Base-by-base conservation (phyloP, 2,888 invertebrate species). In the Sussaba pulchella region DNA sequence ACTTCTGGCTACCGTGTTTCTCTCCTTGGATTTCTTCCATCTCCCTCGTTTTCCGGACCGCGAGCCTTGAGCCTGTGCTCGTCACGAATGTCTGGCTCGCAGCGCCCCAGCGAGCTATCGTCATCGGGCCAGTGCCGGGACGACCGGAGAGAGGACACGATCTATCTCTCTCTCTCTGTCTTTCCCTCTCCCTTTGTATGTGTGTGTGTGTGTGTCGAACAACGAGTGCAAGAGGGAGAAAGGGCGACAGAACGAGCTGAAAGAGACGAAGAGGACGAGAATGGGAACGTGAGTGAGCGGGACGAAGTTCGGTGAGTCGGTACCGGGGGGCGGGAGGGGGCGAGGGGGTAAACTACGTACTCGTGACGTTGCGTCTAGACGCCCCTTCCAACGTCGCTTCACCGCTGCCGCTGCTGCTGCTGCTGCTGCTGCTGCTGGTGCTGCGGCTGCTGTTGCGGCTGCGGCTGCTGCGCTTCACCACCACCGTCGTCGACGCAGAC, bases 331-430 rank as follows among this genome's bases (percentile, higher is more conserved):
- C 31, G 31, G 31, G 31, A 6, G 31, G 6, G 31, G 31, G 31
- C 4, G 31, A 52, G 78, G 76, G 73, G 83, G 77, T 73, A 84
- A 84, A 84, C 82, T 83, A 89, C 88, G 90, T 90, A 90, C 90
- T 90, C 89, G 90, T 91, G 91, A 91, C 91, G 90, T 91, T 90
- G 90, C 90, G 91, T 91, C 91, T 91, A 91, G 91, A 91, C 91
- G 89, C 91, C 91, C 90, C 91, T 88, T 90, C 91, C 88, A 91
- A 86, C 87, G 83, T 78, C 82, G 59, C 76, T 78, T 80, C 78
- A 73, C 80, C 83, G 71, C 78, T 54, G 69, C 82, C 78, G 31
- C 57, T 36, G 57, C 31, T 63, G 17, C 26, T 69, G 63, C 64
- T 47, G 36, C 69, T 66, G 10, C 63, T 50, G 36, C 45, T 36